Percentiles rank a stretch among this genome's conserved stretches.
These are phyloP conservation scores for Hemibagrus guttatus DNA, from an alignment of 2,797 vertebrate genomes.

Conservation along the genomic window DNA sequence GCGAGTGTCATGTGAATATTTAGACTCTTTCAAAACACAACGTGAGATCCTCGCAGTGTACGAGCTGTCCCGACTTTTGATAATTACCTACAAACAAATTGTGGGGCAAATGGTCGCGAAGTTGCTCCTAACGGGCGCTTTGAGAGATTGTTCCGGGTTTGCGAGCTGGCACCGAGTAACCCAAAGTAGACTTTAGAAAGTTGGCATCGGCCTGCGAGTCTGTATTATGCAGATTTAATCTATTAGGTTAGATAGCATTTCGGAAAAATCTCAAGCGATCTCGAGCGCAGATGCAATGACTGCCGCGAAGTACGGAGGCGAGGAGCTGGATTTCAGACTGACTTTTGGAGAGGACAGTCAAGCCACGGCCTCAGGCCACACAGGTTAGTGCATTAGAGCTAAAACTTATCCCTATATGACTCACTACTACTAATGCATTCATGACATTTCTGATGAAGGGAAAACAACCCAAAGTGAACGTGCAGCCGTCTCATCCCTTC, in stretches of 20 bases:
- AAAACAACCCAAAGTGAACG: not conserved
- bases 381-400: constrained; percentile 68
- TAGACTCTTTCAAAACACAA: not conserved
- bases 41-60: not conserved
- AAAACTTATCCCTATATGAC: not conserved
- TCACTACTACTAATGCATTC: not conserved
- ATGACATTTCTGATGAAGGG: not conserved
- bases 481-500: not conserved
- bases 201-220: constrained; percentile 24
- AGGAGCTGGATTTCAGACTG: constrained; percentile 93
- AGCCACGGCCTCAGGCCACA: constrained; percentile 73
- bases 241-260: not conserved
- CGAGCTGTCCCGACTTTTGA: not conserved
- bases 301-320: constrained; percentile 78
- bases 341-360: constrained; percentile 86
- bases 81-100: not conserved
- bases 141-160: constrained; percentile 51
- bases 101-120: not conserved
- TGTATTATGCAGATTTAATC: constrained; percentile 2
- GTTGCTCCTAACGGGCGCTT: not conserved
- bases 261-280: not conserved
- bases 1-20: not conserved
- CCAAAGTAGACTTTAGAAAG: constrained; percentile 39
- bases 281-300: constrained; percentile 78
- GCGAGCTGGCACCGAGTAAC: constrained; percentile 34